phyloP scores from a whole-genome alignment of 2,888 invertebrate genomes.

The Listrodromus nycthemerus region DNA sequence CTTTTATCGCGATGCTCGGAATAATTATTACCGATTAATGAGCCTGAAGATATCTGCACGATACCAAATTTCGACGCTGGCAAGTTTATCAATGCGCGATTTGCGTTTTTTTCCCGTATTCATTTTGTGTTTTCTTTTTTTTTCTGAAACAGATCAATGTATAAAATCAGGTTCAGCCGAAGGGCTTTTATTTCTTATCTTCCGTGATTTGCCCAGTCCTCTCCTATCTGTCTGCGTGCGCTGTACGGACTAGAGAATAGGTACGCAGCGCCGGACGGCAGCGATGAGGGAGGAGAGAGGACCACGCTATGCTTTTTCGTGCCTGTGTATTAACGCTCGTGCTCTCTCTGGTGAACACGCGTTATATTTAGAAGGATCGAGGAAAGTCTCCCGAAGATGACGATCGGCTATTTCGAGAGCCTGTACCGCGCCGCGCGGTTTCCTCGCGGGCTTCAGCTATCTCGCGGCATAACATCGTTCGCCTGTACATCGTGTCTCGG shows the following conservation, averaged over 20 bases:
- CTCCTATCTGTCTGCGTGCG: not conserved
- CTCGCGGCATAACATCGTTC: conserved; percentile 15
- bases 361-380: conserved; percentile 73
- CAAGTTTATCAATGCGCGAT: too few relatives aligned
- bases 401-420: conserved; percentile 77
- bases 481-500: not conserved
- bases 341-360: conserved; percentile 38
- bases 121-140: too few relatives aligned
- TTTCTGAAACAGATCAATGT: too few relatives aligned
- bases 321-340: conserved; percentile 56
- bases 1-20: not conserved
- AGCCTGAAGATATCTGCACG: too few relatives aligned
- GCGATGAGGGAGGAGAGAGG: conserved; percentile 36
- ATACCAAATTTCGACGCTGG: not conserved
- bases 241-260: not conserved
- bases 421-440: conserved; percentile 48
- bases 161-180: too few relatives aligned
- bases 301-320: conserved; percentile 66
- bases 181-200: too few relatives aligned
- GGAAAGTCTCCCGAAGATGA: conserved; percentile 73
- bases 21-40: not conserved
- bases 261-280: conserved; percentile 34
- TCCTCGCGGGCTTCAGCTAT: conserved; percentile 56
- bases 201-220: too few relatives aligned
- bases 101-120: too few relatives aligned